Evolutionary conservation across 1,140 invertebrate species (phyloP).

Genomic region (Caenorhabditis brenneri): DNA sequence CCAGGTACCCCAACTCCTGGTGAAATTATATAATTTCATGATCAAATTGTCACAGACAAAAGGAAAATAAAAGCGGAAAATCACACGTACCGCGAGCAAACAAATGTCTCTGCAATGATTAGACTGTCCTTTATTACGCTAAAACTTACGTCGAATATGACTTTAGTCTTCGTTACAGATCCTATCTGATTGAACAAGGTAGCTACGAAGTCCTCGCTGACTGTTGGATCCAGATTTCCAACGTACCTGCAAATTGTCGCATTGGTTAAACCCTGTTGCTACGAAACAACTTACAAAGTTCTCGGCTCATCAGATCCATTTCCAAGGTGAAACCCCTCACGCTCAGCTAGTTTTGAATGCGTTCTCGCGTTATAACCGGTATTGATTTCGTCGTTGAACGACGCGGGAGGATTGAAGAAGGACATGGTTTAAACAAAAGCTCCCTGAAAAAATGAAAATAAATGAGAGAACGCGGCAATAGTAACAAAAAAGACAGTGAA

Average conservation of each 20-base stretch:
- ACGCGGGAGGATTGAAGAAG: constrained; percentile 15
- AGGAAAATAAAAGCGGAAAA: constrained; percentile 28
- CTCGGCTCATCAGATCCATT: constrained; percentile 66
- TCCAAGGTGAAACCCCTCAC: constrained; percentile 65
- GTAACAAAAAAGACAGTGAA: not conserved
- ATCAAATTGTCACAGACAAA: constrained; percentile 32
- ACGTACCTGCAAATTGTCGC: constrained; percentile 80
- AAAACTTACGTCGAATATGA: constrained; percentile 83
- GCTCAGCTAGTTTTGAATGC: constrained; percentile 67
- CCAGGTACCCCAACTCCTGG: constrained; percentile 34
- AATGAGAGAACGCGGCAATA: not conserved
- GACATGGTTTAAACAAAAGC: not conserved
- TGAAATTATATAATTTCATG: constrained; percentile 32
- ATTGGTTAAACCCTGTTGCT: not conserved
- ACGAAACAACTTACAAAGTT: constrained; percentile 67
- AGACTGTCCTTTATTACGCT: not conserved
- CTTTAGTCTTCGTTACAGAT: constrained; percentile 94
- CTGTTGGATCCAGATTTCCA: constrained; percentile 89
- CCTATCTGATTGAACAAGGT: constrained; percentile 93
- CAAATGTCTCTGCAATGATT: constrained; percentile 19
- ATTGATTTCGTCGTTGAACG: constrained; percentile 48
- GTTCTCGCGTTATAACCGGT: constrained; percentile 66
- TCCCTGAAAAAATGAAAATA: not conserved
- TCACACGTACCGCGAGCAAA: constrained; percentile 33
- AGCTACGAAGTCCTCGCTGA: constrained; percentile 90